phyloP scores from a whole-genome alignment of 1,140 invertebrate species.

The Periplaneta americana region DNA sequence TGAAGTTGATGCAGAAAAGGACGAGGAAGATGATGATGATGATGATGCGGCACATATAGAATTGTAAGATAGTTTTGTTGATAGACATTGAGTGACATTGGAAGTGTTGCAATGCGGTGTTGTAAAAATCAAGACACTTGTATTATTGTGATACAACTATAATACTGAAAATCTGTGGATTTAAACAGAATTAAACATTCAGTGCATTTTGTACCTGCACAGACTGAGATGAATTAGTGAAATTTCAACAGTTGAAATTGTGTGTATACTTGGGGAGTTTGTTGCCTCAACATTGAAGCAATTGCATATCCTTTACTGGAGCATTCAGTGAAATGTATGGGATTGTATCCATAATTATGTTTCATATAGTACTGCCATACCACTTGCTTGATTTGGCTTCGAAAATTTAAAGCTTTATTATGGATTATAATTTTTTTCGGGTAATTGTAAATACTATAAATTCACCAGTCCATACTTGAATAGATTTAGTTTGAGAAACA shows the following conservation, averaged over 20 bases:
- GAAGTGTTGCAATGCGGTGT: background rate
- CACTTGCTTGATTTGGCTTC: no score
- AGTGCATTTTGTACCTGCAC: background rate
- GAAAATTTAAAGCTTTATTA: no score
- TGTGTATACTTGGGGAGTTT: no score
- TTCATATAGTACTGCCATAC: no score
- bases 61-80: slow-evolving; percentile 15
- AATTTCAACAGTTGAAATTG: background rate
- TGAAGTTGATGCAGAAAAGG: slow-evolving; percentile 17
- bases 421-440: no score
- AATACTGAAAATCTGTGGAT: background rate
- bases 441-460: no score
- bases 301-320: no score
- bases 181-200: background rate
- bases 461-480: no score
- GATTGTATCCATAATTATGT: no score
- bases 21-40: slow-evolving; percentile 17
- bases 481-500: no score
- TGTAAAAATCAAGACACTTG: background rate
- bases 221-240: background rate
- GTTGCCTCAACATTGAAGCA: no score
- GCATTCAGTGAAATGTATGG: no score
- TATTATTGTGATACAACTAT: background rate
- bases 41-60: slow-evolving; percentile 21
- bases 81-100: background rate